Evolutionary conservation across 2,888 invertebrate genomes (phyloP).

Genomic region (Rotaria magnacalcarata): DNA sequence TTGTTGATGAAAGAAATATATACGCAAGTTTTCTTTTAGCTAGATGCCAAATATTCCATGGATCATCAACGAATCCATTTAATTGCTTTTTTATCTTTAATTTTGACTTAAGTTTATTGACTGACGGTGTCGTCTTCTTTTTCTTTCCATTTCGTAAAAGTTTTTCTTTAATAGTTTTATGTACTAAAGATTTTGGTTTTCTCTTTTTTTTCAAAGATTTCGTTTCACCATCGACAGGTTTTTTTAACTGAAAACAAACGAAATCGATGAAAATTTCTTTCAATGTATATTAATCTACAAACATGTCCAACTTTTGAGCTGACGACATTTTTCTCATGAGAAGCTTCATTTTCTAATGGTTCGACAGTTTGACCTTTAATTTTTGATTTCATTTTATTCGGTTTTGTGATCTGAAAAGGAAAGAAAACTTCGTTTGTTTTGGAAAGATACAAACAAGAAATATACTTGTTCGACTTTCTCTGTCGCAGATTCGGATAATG

Average conservation of each 20-base stretch:
- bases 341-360: neutral
- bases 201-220: neutral
- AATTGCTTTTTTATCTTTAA: neutral
- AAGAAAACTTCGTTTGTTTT: neutral
- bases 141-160: neutral
- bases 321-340: neutral
- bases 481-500: neutral
- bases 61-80: neutral
- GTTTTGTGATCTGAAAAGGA: neutral
- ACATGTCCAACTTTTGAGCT: neutral
- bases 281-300: neutral
- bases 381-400: neutral
- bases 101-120: neutral
- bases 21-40: neutral
- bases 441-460: neutral
- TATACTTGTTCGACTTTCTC: neutral
- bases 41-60: slow-evolving; percentile 29
- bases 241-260: neutral
- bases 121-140: neutral
- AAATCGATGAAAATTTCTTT: neutral
- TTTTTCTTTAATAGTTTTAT: neutral
- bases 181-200: neutral
- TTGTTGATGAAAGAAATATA: neutral
- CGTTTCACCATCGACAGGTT: neutral
- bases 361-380: neutral